phyloP scores from a whole-genome alignment of 2,888 invertebrate species.

The Ophraella communa region DNA sequence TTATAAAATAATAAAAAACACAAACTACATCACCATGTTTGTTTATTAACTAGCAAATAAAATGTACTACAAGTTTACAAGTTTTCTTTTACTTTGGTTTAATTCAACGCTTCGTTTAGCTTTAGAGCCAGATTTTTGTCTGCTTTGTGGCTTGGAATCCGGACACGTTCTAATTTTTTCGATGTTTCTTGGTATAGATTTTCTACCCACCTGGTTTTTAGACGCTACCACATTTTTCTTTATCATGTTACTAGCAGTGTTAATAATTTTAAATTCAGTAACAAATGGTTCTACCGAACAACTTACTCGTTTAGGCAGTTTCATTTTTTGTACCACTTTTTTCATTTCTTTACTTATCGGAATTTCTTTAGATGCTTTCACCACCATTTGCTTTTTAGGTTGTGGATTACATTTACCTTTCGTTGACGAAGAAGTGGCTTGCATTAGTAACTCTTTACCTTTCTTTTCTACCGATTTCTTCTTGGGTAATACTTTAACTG shows the following conservation, averaged over 20 bases:
- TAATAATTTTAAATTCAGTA: not conserved
- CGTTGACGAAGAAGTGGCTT: not conserved
- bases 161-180: not conserved
- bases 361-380: not conserved
- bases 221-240: not conserved
- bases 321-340: not conserved
- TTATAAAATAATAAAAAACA: too few species aligned
- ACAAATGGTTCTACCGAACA: not conserved
- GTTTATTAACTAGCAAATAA: too few species aligned
- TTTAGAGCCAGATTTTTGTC: not conserved
- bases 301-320: too few species aligned
- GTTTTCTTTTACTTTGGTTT: not conserved
- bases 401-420: not conserved
- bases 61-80: too few species aligned
- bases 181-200: not conserved
- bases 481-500: not conserved
- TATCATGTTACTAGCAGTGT: not conserved
- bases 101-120: not conserved
- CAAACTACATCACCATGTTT: too few species aligned
- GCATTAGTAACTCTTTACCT: not conserved
- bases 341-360: not conserved
- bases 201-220: not conserved
- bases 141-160: not conserved
- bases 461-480: not conserved
- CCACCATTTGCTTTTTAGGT: not conserved